Conservation (phyloP, 2,113 vertebrate genomes). For the Tupaia tana region DNA sequence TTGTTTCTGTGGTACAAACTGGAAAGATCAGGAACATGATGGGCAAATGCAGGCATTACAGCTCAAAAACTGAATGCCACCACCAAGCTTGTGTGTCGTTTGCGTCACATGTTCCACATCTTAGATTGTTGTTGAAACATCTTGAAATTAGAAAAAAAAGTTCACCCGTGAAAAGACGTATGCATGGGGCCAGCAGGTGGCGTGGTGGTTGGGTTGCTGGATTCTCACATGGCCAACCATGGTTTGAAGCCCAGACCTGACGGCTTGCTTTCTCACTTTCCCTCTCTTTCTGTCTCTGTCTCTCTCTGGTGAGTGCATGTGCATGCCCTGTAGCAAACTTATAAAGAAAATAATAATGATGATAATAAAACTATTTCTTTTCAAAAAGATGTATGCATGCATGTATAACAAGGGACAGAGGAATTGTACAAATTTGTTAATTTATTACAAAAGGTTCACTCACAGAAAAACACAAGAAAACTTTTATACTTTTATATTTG, state of each 20-base stretch:
- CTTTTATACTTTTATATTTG: slow-evolving; percentile 85
- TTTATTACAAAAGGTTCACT: slow-evolving; percentile 90
- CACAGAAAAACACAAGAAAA: slow-evolving; percentile 87
- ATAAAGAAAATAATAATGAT: too few species aligned
- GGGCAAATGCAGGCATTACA: not conserved
- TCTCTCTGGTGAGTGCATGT: too few species aligned
- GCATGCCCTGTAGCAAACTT: too few species aligned
- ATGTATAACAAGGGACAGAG: slow-evolving; percentile 83
- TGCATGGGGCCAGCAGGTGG: not conserved
- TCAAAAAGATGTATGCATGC: not conserved
- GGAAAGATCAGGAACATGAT: not conserved
- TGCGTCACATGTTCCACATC: not conserved
- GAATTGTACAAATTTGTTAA: slow-evolving; percentile 86
- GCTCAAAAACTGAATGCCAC: not conserved
- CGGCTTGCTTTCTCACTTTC: too few species aligned
- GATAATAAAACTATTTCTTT: too few species aligned
- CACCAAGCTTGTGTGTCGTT: not conserved
- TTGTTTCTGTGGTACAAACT: not conserved
- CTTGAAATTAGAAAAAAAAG: not conserved
- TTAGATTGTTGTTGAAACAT: not conserved
- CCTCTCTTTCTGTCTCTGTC: too few species aligned
- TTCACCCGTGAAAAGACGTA: not conserved
- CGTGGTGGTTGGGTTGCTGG: too few species aligned
- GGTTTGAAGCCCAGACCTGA: too few species aligned
- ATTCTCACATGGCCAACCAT: too few species aligned